These are phyloP conservation scores for Trichomycterus rosablanca DNA, from an alignment of 2,113 vertebrate genomes.

Conservation along the genomic window DNA sequence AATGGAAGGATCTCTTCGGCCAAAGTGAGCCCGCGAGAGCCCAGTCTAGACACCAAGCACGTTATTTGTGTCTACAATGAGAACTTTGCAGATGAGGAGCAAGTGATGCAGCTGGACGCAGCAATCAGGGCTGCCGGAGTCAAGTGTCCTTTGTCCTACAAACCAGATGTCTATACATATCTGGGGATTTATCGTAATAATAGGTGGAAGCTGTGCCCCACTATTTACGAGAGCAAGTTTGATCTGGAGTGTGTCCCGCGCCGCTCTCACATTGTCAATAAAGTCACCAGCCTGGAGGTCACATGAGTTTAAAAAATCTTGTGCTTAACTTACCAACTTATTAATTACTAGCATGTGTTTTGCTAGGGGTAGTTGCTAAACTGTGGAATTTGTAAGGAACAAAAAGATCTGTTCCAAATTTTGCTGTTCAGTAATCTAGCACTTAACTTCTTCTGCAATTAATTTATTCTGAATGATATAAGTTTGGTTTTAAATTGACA, in stretches of 20 bases:
- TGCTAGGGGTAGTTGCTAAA: no score
- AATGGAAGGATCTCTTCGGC: slow-evolving; percentile 71
- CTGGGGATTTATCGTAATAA: slow-evolving; percentile 86
- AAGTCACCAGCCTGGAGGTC: slow-evolving; percentile 76
- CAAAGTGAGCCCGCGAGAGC: slow-evolving; percentile 78
- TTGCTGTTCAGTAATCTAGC: no score
- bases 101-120: slow-evolving; percentile 71
- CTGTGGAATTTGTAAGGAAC: no score
- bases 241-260: slow-evolving; percentile 79
- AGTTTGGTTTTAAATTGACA: no score
- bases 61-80: slow-evolving; percentile 83
- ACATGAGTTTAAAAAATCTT: slow-evolving; percentile 66
- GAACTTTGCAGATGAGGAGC: slow-evolving; percentile 79
- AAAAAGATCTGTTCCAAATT: no score
- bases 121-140: slow-evolving; percentile 76
- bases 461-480: no score
- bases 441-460: no score
- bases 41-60: slow-evolving; percentile 62
- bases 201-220: slow-evolving; percentile 84
- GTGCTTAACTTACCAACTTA: no score
- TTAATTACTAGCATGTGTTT: no score
- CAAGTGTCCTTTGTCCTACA: slow-evolving; percentile 81
- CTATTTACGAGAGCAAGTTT: slow-evolving; percentile 86
- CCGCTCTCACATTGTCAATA: slow-evolving; percentile 77
- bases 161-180: slow-evolving; percentile 84